Percentiles rank a stretch among this genome's conserved stretches.
Evolutionary conservation across 2,888 invertebrate species (phyloP).

Genomic region (Melanostoma mellinum): DNA sequence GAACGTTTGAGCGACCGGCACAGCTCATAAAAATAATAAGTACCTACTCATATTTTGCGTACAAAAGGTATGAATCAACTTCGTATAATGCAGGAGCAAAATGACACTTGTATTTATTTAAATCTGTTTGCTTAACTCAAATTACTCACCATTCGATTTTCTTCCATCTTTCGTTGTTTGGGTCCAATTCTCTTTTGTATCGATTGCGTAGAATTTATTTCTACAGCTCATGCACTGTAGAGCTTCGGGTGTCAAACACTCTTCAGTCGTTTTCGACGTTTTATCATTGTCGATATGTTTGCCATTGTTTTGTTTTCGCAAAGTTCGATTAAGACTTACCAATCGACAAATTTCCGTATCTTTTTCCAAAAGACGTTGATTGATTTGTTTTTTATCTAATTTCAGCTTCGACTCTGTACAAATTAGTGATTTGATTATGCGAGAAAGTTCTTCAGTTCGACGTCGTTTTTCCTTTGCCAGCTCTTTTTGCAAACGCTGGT

Average conservation of each 20-base stretch:
- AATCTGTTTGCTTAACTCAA: background rate
- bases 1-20: too few relatives aligned
- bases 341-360: slow-evolving; percentile 80
- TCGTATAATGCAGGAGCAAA: too few relatives aligned
- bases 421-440: slow-evolving; percentile 81
- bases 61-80: too few relatives aligned
- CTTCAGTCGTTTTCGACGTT: slow-evolving; percentile 71
- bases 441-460: slow-evolving; percentile 80
- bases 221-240: slow-evolving; percentile 81
- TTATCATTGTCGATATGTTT: slow-evolving; percentile 65
- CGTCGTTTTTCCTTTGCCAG: slow-evolving; percentile 80
- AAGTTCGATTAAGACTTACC: slow-evolving; percentile 78
- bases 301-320: slow-evolving; percentile 77
- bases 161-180: slow-evolving; percentile 78
- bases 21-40: too few relatives aligned
- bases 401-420: slow-evolving; percentile 81
- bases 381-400: slow-evolving; percentile 81
- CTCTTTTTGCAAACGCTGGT: slow-evolving; percentile 79
- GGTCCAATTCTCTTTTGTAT: slow-evolving; percentile 78
- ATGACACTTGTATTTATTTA: too few relatives aligned
- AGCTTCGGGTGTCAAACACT: slow-evolving; percentile 79
- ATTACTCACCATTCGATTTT: slow-evolving; percentile 76
- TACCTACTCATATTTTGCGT: too few relatives aligned
- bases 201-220: slow-evolving; percentile 81
- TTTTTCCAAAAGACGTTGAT: slow-evolving; percentile 79